Evolutionary conservation across 2,888 invertebrate species (phyloP), one percentile per base, ranked within the genome.

Genomic region (Temnothorax rugatulus): DNA sequence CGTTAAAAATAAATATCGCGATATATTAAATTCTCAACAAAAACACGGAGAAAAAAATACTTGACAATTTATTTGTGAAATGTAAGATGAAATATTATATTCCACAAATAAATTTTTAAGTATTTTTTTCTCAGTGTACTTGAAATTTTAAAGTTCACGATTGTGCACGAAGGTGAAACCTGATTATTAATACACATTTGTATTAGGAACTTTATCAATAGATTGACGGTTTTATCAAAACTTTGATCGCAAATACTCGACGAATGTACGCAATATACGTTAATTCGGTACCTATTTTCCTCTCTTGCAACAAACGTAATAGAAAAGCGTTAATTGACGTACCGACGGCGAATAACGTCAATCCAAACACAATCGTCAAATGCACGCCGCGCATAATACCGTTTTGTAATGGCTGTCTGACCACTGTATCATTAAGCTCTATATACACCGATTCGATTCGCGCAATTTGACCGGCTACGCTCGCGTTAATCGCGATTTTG

Each of bases 371-470:
- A 50, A 81, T 50, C 38, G 47, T 61, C 79, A 71, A 71, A 71
- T 59, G 77, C 75, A 50, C 61, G 44, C n/a, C 54, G 29, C 47
- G 59, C 25, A 81, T 81, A 81, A 81, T 81, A 52, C 18, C 34
- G 18, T 79, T 79, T 69, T 71, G 71, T 47, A 71, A 81, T 81
- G 59, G 38, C 47, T 71, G 73, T 69, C 59, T 61, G 79, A 64
- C 47, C 57, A 47, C 34, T 73, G 71, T 81, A 59, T 81, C 73
- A 79, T 71, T 52, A 64, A 82, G 52, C 76, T 44, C 75, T 38
- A 52, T 44, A 63, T 76, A 63, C n/a, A 63, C 18, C 71, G 83
- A 84, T 68, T 82, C 79, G 82, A 84, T 84, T 88, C 84, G 75
- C 66, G 79, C 57, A 81, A 86, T 69, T 88, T 63, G 59, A 68